Evolutionary conservation across 1,140 invertebrate genomes (phyloP), one percentile per base, ranked within the genome.

Genomic region (Panulirus ornatus): DNA sequence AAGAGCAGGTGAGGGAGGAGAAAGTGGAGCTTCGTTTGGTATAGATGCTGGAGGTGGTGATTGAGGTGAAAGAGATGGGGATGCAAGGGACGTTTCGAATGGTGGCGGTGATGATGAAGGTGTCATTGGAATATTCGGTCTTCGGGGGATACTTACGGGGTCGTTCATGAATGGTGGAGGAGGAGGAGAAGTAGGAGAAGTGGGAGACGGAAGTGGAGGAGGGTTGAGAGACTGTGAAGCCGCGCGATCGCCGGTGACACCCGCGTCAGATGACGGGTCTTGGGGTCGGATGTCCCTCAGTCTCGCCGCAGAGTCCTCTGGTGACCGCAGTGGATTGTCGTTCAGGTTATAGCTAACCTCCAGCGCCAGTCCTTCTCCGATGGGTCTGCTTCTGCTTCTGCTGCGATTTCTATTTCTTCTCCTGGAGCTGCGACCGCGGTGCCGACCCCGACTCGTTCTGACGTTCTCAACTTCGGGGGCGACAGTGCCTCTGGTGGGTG

Each of bases 91-190:
- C 9, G 38, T 14, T 34, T 73, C 40, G 0, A n/a, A 19, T 54
- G 66, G 30, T 30, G 34, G 2, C 40, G 51, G n/a, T 76, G 71
- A 36, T 36, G 51, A n/a, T 19, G n/a, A 34, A 34, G 47, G 38
- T 6, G 44, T 47, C 5, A 63, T 9, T 30, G 84, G 71, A 58
- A 86, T 54, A 51, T 76, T 70, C 16, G 84, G 71, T 76, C 47
- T 75, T 0, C 9, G 30, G 11, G 78, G 87, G 76, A 82, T 88
- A 88, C 78, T 88, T 88, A 88, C 87, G 42, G 84, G 47, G 44
- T 47, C 71, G 40, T 71, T 42, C 30, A 42, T 51, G 47, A 87
- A 71, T 70, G 58, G 78, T 44, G 76, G 54, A 88, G 85, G 85
- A 88, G 78, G 47, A 88, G 78, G 36, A 81, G 87, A 30, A 44